These are phyloP conservation scores for Platygyra sinensis DNA, from an alignment of 64 coral and sea anemone genomes.

Conservation along the genomic window DNA sequence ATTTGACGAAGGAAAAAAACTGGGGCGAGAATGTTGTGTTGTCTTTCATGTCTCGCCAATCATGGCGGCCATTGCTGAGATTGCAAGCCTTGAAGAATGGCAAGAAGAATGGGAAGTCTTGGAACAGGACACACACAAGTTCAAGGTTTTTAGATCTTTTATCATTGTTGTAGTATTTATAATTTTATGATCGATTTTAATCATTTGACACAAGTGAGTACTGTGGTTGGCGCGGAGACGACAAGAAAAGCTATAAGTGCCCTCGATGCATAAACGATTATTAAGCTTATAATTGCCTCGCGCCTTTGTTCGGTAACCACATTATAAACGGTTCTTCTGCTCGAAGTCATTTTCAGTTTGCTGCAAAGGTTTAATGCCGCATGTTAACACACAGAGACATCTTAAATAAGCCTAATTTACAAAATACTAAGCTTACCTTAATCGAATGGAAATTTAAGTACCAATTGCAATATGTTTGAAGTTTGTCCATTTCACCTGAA, in stretches of 20 bases:
- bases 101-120: slow-evolving; percentile 74
- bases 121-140: slow-evolving; percentile 76
- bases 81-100: slow-evolving; percentile 82
- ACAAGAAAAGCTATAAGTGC: neutral
- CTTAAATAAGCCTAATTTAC: too few species aligned
- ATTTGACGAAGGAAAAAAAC: neutral
- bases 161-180: neutral
- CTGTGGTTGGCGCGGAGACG: neutral
- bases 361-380: too few species aligned
- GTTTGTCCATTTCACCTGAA: too few species aligned
- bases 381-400: too few species aligned
- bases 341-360: too few species aligned
- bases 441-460: too few species aligned
- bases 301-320: too few species aligned
- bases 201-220: neutral
- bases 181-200: too few species aligned
- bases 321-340: too few species aligned
- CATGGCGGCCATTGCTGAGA: slow-evolving; percentile 92
- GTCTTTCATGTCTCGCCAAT: neutral
- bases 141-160: slow-evolving; percentile 64
- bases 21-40: neutral
- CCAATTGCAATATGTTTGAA: too few species aligned
- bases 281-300: neutral
- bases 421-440: too few species aligned
- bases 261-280: neutral